Conservation (phyloP, 2,797 vertebrate genomes). For the Sebastes taczanowskii region DNA sequence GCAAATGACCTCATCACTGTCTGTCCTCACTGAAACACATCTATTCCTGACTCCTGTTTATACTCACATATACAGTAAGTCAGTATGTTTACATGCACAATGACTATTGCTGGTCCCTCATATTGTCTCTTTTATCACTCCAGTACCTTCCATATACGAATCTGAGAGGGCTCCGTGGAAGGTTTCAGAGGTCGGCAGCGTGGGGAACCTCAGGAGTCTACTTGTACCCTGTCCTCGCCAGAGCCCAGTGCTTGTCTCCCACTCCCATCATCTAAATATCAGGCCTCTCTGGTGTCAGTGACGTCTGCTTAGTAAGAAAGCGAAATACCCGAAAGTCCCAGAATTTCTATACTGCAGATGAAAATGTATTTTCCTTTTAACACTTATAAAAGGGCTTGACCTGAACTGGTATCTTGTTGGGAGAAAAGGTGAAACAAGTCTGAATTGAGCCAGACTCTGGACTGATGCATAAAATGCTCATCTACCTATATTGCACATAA, state of each 20-base stretch:
- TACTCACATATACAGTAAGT: background rate
- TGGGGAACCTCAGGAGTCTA: conserved; percentile 32
- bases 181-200: conserved; percentile 10
- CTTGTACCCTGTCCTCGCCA: conserved; percentile 42
- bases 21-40: background rate
- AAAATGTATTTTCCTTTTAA: conserved; percentile 15
- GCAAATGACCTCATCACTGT: conserved; percentile 4
- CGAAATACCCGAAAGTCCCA: conserved; percentile 12
- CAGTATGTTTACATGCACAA: background rate
- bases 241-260: conserved; percentile 51
- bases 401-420: conserved; percentile 16
- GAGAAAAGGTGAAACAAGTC: background rate
- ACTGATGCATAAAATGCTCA: conserved; percentile 18
- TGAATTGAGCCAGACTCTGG: conserved; percentile 8
- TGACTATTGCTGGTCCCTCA: background rate
- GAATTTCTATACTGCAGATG: conserved; percentile 26
- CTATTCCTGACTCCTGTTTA: background rate
- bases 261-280: background rate
- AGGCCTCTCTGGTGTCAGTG: background rate
- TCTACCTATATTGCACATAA: conserved; percentile 58
- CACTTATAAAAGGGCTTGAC: conserved; percentile 51
- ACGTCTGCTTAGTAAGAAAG: conserved; percentile 13
- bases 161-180: conserved; percentile 81
- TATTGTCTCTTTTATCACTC: conserved; percentile 43
- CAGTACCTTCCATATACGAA: conserved; percentile 98